A percentile compares a stretch with the other conserved stretches of the same genome.
phyloP scores from a whole-genome alignment of 2,888 invertebrate species.

The Habroteleia sp. region DNA sequence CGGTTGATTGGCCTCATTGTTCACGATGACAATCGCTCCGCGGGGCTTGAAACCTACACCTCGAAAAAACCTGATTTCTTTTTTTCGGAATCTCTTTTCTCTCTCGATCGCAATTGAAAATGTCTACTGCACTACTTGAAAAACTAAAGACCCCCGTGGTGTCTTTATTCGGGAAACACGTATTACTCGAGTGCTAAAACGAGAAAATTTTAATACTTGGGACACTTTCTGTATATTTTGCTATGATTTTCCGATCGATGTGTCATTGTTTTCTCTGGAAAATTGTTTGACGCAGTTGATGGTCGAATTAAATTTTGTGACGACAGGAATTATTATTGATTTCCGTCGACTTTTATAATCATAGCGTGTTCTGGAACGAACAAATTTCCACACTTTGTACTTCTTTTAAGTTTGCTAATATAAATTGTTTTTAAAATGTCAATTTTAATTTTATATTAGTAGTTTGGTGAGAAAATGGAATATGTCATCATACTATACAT shows the following conservation, averaged over 20 bases:
- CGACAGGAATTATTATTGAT: not conserved
- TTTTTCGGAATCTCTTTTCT: slow-evolving; percentile 36
- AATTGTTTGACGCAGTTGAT: not conserved
- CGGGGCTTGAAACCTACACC: slow-evolving; percentile 76
- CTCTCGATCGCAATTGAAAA: slow-evolving; percentile 29
- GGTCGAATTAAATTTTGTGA: not conserved
- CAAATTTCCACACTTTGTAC: too few relatives aligned
- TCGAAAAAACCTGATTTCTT: slow-evolving; percentile 61
- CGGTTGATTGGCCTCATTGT: slow-evolving; percentile 75
- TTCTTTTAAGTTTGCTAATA: too few relatives aligned
- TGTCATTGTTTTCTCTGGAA: slow-evolving; percentile 1
- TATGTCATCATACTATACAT: too few relatives aligned
- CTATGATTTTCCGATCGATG: slow-evolving; percentile 2
- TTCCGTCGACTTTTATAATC: too few relatives aligned
- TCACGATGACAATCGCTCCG: slow-evolving; percentile 69
- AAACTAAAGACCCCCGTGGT: slow-evolving; percentile 57
- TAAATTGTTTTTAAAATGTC: too few relatives aligned
- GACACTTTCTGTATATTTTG: not conserved
- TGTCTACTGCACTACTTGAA: slow-evolving; percentile 57
- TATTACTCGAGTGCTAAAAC: slow-evolving; percentile 17
- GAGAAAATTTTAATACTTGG: slow-evolving; percentile 12
- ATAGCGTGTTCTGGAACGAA: too few relatives aligned
- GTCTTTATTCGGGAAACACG: slow-evolving; percentile 41
- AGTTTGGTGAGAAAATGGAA: too few relatives aligned
- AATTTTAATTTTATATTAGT: too few relatives aligned